These are phyloP conservation scores for Mylabris phalerata DNA, from an alignment of 1,140 invertebrate species.

Conservation along the genomic window DNA sequence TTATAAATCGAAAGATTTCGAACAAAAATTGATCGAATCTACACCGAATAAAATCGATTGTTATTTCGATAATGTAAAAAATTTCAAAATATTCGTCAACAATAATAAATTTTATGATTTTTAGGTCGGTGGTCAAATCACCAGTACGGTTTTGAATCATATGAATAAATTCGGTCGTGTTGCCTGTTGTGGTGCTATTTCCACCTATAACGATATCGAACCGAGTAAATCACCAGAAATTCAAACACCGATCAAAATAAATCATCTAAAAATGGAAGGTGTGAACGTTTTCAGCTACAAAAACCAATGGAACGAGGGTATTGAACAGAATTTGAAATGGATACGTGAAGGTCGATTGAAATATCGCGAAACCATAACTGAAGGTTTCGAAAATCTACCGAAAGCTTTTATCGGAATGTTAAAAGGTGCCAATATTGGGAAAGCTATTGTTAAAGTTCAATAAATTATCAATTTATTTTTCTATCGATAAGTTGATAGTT, in stretches of 20 bases:
- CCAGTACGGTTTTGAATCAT: conserved; percentile 48
- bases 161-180: conserved; percentile 55
- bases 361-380: conserved; percentile 50
- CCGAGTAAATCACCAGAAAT: conserved; percentile 43
- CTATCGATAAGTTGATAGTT: background rate
- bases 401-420: conserved; percentile 55
- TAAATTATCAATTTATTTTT: background rate
- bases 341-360: conserved; percentile 52
- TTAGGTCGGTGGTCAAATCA: conserved; percentile 51
- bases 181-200: conserved; percentile 56
- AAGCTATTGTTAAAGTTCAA: conserved; percentile 43
- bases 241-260: conserved; percentile 47
- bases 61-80: conserved; percentile 59
- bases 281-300: conserved; percentile 48
- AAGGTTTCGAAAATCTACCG: conserved; percentile 58
- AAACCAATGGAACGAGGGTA: conserved; percentile 47
- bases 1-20: conserved; percentile 56
- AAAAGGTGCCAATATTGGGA: conserved; percentile 54
- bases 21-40: conserved; percentile 47
- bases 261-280: conserved; percentile 55
- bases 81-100: no score
- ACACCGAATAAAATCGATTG: conserved; percentile 61
- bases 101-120: no score
- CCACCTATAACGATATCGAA: conserved; percentile 46
- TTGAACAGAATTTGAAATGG: conserved; percentile 50